Percentiles rank a stretch among this genome's conserved stretches.
Evolutionary conservation across 1,140 invertebrate genomes (phyloP).

Genomic region (Macrocentrus cingulum): DNA sequence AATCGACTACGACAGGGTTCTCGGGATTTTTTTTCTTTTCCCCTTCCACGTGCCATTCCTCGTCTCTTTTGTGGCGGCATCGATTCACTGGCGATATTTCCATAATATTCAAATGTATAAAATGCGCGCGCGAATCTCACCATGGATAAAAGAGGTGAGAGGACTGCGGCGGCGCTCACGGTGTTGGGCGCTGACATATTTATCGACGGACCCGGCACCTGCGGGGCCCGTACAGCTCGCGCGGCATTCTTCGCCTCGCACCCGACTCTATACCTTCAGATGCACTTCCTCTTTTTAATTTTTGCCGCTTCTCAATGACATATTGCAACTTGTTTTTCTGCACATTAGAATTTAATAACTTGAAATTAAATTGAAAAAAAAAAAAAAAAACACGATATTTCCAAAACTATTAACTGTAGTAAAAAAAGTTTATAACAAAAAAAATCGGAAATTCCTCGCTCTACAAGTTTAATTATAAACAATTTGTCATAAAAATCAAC

Average conservation of each 20-base stretch:
- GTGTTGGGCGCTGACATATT: slow-evolving; percentile 38
- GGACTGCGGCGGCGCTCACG: slow-evolving; percentile 24
- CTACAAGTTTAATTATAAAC: no score
- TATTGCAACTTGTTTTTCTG: no score
- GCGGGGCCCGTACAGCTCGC: slow-evolving; percentile 20
- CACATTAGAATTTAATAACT: no score
- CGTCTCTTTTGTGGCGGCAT: slow-evolving; percentile 1
- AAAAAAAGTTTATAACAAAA: no score
- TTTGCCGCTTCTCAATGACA: no score
- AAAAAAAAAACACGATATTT: no score
- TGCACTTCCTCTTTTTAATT: slow-evolving; percentile 2
- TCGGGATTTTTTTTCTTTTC: slow-evolving; percentile 35
- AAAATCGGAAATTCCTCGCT: no score
- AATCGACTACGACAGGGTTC: no score
- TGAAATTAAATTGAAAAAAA: no score
- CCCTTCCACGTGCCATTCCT: slow-evolving; percentile 1
- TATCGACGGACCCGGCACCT: slow-evolving; percentile 36
- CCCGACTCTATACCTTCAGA: not conserved
- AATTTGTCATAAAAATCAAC: no score
- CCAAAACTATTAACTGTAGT: no score
- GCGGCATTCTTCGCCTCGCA: slow-evolving; percentile 8
- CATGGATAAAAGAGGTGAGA: slow-evolving; percentile 17
- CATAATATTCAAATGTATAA: slow-evolving; percentile 39
- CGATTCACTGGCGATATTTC: slow-evolving; percentile 28
- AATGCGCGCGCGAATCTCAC: slow-evolving; percentile 28